Conservation (phyloP, 2,888 invertebrate species). For the Epistrophe grossulariae region DNA sequence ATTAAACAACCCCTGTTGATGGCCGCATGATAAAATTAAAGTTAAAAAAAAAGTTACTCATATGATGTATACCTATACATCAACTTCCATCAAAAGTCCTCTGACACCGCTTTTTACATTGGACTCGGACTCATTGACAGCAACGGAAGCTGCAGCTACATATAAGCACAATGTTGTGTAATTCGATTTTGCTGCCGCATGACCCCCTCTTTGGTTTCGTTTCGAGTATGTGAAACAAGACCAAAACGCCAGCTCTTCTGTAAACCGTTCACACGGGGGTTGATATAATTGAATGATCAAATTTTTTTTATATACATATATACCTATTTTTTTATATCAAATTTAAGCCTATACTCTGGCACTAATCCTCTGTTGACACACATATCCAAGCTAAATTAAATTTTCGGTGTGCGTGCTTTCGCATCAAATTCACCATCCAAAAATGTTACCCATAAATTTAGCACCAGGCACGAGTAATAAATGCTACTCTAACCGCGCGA, state of each 20-base stretch:
- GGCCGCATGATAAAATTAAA: conserved; percentile 6
- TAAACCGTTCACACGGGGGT: not conserved
- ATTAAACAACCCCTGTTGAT: conserved; percentile 23
- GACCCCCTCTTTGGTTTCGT: not conserved
- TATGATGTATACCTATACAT: not conserved
- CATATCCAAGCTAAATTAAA: conserved; percentile 54
- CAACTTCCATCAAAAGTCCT: conserved; percentile 25
- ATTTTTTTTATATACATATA: conserved; percentile 3
- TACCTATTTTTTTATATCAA: conserved; percentile 13
- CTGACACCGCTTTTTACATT: not conserved
- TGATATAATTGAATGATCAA: conserved; percentile 65
- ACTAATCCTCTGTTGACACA: conserved; percentile 67
- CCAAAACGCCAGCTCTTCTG: not conserved
- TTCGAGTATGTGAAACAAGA: not conserved
- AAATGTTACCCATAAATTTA: conserved; percentile 58
- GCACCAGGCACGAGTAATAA: conserved; percentile 58
- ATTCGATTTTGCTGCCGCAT: conserved; percentile 28
- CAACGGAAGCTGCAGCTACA: conserved; percentile 6
- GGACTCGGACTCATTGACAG: conserved; percentile 3
- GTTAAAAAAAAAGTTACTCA: conserved; percentile 12
- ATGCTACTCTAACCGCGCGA: conserved; percentile 56
- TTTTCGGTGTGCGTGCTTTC: conserved; percentile 63
- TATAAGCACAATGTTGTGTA: conserved; percentile 22
- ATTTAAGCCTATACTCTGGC: conserved; percentile 20
- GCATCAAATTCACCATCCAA: conserved; percentile 66